phyloP scores from a whole-genome alignment of 2,797 vertebrate genomes.

The Pagetopsis macropterus region DNA sequence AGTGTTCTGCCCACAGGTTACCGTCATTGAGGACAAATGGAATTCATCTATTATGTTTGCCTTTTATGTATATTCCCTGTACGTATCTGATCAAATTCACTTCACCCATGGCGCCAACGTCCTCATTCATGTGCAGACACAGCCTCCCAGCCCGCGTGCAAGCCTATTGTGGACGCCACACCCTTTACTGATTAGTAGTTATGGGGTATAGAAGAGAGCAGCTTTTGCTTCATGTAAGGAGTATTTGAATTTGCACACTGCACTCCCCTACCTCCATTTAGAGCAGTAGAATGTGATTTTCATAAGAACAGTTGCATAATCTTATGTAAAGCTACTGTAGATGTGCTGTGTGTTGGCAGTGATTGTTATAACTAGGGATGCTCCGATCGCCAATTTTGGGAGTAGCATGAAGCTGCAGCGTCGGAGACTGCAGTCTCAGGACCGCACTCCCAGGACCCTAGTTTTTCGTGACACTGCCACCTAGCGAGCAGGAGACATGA shows the following conservation, averaged over 20 bases:
- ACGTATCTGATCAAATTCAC: slow-evolving; percentile 25
- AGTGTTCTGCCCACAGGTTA: slow-evolving; percentile 28
- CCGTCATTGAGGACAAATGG: not conserved
- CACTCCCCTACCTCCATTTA: rapidly evolving
- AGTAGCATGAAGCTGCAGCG: too few relatives aligned
- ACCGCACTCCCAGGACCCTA: too few relatives aligned
- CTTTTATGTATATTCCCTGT: slow-evolving; percentile 13
- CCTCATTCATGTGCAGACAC: slow-evolving; percentile 18
- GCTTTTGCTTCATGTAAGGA: not conserved
- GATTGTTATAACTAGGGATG: not conserved
- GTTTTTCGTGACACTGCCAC: too few relatives aligned
- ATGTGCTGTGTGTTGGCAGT: not conserved
- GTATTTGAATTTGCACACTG: not conserved
- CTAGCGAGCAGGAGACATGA: too few relatives aligned
- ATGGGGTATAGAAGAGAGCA: slow-evolving; percentile 13
- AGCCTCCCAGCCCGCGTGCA: slow-evolving; percentile 4
- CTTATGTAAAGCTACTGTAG: not conserved
- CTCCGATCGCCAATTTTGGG: too few relatives aligned
- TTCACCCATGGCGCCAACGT: slow-evolving; percentile 5
- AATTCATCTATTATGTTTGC: not conserved
- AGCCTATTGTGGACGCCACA: slow-evolving; percentile 36
- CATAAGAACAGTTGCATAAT: not conserved
- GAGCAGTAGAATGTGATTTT: not conserved
- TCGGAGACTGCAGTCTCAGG: too few relatives aligned
- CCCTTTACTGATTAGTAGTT: slow-evolving; percentile 44